Percentiles rank a stretch among this genome's conserved stretches.
These are phyloP conservation scores for Siniperca scherzeri DNA, from an alignment of 2,797 vertebrate genomes.

Conservation along the genomic window DNA sequence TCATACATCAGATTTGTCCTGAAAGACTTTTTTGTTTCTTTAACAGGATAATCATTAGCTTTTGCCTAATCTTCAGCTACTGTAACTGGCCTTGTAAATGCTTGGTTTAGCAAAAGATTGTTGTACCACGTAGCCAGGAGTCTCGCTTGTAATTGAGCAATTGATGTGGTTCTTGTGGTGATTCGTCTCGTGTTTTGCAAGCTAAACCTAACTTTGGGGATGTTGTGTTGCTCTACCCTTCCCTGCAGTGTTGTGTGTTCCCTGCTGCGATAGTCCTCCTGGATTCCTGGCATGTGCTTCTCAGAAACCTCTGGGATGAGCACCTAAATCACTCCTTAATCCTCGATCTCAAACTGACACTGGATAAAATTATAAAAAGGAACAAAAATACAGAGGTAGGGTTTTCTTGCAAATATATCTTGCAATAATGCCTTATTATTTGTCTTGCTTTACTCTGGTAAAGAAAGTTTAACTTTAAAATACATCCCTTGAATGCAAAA, in stretches of 20 bases:
- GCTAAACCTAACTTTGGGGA: constrained; percentile 30
- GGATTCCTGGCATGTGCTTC: constrained; percentile 83
- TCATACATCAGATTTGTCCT: background rate
- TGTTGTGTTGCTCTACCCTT: constrained; percentile 18
- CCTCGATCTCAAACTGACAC: constrained; percentile 71
- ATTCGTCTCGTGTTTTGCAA: constrained; percentile 33
- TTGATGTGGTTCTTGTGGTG: constrained; percentile 47
- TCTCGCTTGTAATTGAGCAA: background rate
- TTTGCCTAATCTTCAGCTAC: background rate
- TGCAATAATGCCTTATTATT: no score
- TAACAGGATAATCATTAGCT: background rate
- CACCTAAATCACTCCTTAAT: constrained; percentile 82
- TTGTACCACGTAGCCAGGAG: background rate
- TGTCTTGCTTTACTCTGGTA: background rate
- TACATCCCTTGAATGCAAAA: background rate
- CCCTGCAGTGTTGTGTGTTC: constrained; percentile 85
- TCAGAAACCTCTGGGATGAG: constrained; percentile 80
- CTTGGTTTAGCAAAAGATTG: background rate
- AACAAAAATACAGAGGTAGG: constrained; percentile 77
- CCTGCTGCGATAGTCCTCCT: constrained; percentile 81
- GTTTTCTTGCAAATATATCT: background rate
- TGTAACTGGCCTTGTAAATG: background rate
- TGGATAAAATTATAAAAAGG: constrained; percentile 76
- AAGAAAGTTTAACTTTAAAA: background rate
- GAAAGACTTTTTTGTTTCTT: background rate